Conservation (phyloP, 1,140 invertebrate species). For the Delia radicum region DNA sequence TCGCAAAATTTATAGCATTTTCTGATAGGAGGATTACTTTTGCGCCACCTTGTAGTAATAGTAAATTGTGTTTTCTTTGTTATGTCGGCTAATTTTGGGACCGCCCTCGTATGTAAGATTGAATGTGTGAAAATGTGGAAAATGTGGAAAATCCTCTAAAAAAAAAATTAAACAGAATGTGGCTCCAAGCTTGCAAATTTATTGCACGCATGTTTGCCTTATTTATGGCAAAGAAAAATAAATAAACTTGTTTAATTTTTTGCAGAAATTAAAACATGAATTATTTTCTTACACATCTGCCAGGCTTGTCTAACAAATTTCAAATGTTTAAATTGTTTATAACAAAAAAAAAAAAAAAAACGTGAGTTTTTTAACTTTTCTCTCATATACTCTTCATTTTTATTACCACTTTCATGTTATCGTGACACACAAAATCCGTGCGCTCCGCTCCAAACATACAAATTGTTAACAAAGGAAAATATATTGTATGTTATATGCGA, state of each 20-base stretch:
- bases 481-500: no score
- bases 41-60: no score
- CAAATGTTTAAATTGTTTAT: background rate
- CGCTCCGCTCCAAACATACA: background rate
- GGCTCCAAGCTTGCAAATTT: background rate
- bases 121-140: no score
- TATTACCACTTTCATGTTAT: background rate
- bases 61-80: no score
- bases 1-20: no score
- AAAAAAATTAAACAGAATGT: background rate
- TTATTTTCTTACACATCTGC: background rate
- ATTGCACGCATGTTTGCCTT: background rate
- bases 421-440: background rate
- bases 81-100: no score
- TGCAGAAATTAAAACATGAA: background rate
- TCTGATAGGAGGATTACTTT: no score
- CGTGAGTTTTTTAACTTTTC: background rate
- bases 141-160: background rate
- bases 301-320: background rate
- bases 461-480: no score
- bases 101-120: no score
- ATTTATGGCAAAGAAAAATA: background rate
- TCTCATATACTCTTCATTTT: background rate
- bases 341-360: background rate
- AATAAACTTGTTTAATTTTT: background rate